A percentile compares a stretch with the other conserved stretches of the same genome.
phyloP scores from a whole-genome alignment of 2,888 invertebrate species.

The Bugula neritina region DNA sequence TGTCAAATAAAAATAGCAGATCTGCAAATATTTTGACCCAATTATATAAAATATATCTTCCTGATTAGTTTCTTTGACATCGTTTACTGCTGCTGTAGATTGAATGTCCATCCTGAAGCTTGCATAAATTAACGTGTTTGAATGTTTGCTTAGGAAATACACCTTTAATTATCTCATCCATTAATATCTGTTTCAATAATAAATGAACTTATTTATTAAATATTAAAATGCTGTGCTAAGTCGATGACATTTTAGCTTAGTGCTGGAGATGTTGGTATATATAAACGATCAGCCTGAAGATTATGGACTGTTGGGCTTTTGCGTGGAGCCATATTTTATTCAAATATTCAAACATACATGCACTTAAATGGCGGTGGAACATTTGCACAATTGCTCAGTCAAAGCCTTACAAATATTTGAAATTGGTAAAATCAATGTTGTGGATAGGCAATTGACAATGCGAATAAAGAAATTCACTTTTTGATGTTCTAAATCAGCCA shows the following conservation, averaged over 20 bases:
- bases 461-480: background rate
- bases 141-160: no score
- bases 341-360: background rate
- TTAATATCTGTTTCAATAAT: background rate
- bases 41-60: no score
- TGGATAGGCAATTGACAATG: background rate
- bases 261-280: background rate
- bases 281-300: constrained; percentile 6
- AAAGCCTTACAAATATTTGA: constrained; percentile 15
- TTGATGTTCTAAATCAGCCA: background rate
- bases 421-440: constrained; percentile 25
- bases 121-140: no score
- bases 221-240: background rate
- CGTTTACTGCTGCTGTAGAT: no score
- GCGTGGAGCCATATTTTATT: background rate
- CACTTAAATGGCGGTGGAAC: background rate
- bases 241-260: background rate
- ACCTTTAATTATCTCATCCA: no score
- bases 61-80: no score
- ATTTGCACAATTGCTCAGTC: background rate
- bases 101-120: no score
- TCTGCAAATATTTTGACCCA: no score
- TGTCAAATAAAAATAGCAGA: no score
- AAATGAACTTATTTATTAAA: background rate
- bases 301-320: background rate